Base-by-base conservation (phyloP, 2,113 vertebrate species). In the Hepsetus odoe region DNA sequence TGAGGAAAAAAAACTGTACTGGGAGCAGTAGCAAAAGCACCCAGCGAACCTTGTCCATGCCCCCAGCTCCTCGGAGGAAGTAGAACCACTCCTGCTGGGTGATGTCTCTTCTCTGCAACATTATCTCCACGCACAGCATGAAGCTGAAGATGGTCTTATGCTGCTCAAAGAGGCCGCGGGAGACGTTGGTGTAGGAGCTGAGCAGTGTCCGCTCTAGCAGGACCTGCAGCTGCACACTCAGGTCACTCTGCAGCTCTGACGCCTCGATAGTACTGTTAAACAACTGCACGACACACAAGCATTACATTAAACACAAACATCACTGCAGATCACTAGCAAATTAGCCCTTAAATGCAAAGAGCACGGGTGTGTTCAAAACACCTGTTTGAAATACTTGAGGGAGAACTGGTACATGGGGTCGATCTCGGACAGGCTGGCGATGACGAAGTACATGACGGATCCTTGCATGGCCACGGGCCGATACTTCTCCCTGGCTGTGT, bases 301-400 rank as follows among this genome's bases (percentile, higher is more conserved):
- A 42, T 1, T 40, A 62, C 20, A 40, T 20, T n/a, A 58, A 4
- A 46, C 38, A 46, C 38, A 68, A 9, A 28, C 66, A 18, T n/a
- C n/a, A 38, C 24, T 16, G 18, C 20, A 38, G 0, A 26, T 4
- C 53, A 3, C 24, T 16, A 12, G 4, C 49, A n/a, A n/a, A n/a
- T 53, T 22, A 22, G 6, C 20, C 5, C 24, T 28, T 51, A 70
- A n/a, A n/a, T n/a, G n/a, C n/a, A n/a, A n/a, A n/a, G n/a, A n/a
- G n/a, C n/a, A n/a, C n/a, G n/a, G n/a, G n/a, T n/a, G n/a, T n/a
- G n/a, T n/a, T n/a, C n/a, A n/a, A n/a, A n/a, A n/a, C n/a, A 95
- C 89, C 84, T 96, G 90, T 82, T 96, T 97, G 87, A 96, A 96
- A 84, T 94, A 97, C 78, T 96, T 96, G 28, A 96, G 85, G 18